Conservation (phyloP, 2,797 vertebrate genomes). For the Pseudochirops cupreus region DNA sequence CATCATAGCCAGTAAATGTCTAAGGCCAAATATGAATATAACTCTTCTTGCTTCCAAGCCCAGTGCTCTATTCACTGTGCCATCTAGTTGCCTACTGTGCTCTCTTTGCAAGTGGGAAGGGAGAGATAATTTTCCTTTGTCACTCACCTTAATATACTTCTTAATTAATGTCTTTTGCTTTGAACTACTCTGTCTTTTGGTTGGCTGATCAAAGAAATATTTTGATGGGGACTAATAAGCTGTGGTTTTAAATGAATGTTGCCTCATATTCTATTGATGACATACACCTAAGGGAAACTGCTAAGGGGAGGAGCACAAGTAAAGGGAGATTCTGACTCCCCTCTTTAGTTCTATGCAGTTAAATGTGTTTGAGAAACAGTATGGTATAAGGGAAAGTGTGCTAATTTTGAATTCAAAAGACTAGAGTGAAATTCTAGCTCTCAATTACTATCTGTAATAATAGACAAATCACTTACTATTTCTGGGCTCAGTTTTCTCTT, state of each 20-base stretch:
- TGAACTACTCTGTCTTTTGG: not conserved
- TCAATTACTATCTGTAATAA: not conserved
- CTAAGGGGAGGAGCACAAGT: not conserved
- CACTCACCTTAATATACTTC: not conserved
- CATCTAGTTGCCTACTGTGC: not conserved
- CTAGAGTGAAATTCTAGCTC: not conserved
- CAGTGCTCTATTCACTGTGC: too few relatives aligned
- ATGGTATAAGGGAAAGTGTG: not conserved
- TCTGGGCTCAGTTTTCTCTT: not conserved
- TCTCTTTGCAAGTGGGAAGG: not conserved
- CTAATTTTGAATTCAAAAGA: not conserved
- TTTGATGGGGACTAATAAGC: not conserved
- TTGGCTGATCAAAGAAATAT: not conserved
- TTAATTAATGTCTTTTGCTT: not conserved
- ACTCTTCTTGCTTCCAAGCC: not conserved
- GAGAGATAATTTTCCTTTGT: not conserved
- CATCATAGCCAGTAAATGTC: not conserved
- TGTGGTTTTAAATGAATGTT: not conserved
- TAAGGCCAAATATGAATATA: not conserved
- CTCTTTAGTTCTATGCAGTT: not conserved
- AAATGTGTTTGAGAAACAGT: not conserved
- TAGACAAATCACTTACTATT: not conserved
- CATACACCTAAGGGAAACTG: not conserved
- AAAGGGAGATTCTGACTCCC: not conserved
- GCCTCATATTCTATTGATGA: not conserved